phyloP scores from a whole-genome alignment of 2,888 invertebrate genomes.

The Lasioglossum morio region DNA sequence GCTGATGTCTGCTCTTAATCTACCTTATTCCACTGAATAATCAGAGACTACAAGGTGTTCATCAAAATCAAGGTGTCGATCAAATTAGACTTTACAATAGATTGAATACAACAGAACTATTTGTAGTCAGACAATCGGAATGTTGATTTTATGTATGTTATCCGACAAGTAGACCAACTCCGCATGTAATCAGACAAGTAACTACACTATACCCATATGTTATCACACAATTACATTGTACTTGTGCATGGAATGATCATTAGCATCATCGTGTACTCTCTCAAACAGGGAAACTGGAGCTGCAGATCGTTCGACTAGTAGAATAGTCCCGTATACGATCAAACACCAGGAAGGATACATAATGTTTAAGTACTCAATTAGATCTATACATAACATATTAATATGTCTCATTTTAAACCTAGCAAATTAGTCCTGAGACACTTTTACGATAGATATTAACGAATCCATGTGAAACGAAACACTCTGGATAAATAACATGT shows the following conservation, averaged over 20 bases:
- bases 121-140: neutral
- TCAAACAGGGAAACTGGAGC: neutral
- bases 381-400: too few species aligned
- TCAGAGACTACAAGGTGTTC: neutral
- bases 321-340: neutral
- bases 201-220: neutral
- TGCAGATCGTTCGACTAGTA: neutral
- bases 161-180: constrained; percentile 3
- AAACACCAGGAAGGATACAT: neutral
- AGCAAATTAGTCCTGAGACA: too few species aligned
- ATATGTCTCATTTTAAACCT: too few species aligned
- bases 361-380: neutral
- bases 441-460: too few species aligned
- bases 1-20: neutral
- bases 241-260: neutral
- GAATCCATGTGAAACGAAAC: too few species aligned
- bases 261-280: neutral
- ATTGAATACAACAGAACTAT: neutral
- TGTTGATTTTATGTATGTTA: neutral
- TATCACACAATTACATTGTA: neutral
- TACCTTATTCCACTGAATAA: neutral
- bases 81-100: neutral
- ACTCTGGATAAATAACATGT: neutral
- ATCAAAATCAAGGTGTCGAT: neutral
- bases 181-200: neutral